Evolutionary conservation across 1,140 invertebrate genomes (phyloP).

Genomic region (Radopholus similis): DNA sequence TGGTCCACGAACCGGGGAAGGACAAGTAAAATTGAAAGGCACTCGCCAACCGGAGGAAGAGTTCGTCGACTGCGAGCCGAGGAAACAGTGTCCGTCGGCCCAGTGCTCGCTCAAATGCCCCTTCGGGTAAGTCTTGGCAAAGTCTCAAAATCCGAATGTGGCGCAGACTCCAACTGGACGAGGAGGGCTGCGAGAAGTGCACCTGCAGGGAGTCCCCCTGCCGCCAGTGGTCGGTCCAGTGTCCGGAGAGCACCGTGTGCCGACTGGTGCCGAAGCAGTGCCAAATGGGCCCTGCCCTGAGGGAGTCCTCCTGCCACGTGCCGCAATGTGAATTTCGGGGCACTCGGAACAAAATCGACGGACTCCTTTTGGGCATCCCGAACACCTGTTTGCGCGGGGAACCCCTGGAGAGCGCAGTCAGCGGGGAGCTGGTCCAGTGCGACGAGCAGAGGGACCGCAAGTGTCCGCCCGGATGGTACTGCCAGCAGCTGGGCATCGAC

Average conservation of each 20-base stretch:
- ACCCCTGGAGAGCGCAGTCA: constrained; percentile 34
- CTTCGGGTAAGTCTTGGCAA: neutral
- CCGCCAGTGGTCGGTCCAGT: neutral
- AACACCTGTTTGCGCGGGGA: constrained; percentile 49
- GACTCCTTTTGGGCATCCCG: constrained; percentile 36
- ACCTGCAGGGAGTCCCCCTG: neutral
- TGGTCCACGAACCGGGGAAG: constrained; percentile 28
- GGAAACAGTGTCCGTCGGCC: neutral
- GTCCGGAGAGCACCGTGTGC: constrained; percentile 1
- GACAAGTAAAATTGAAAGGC: neutral
- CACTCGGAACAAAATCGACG: neutral
- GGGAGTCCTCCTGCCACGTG: neutral
- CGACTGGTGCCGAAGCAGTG: neutral
- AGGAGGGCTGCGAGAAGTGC: constrained; percentile 1
- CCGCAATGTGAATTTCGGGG: neutral
- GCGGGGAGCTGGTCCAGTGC: constrained; percentile 23
- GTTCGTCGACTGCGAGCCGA: neutral
- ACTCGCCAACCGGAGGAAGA: neutral
- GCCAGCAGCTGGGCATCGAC: constrained; percentile 42
- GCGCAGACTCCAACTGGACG: constrained; percentile 9
- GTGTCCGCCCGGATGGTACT: constrained; percentile 51
- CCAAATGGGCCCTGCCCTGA: neutral
- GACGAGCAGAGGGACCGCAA: constrained; percentile 20
- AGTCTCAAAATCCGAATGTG: neutral
- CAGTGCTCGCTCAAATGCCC: constrained; percentile 14